Conservation (phyloP, 1,140 invertebrate genomes). For the Himalopsyche phryganea region DNA sequence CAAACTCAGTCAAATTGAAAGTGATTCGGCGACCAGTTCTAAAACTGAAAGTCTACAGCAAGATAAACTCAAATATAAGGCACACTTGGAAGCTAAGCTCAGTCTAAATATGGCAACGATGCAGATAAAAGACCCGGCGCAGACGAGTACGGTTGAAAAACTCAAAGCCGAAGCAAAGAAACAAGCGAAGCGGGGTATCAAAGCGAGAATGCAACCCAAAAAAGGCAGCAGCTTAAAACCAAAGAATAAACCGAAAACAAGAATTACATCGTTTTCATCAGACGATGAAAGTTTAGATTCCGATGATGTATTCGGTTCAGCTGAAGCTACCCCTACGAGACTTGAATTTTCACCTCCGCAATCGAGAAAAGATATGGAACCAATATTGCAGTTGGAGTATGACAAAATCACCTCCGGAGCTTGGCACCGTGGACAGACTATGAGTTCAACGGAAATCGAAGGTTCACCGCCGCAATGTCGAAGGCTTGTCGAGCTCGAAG, state of each 20-base stretch:
- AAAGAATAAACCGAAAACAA: constrained; percentile 59
- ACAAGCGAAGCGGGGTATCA: constrained; percentile 54
- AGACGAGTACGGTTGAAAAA: constrained; percentile 48
- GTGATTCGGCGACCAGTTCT: constrained; percentile 65
- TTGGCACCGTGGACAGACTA: constrained; percentile 65
- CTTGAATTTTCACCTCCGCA: constrained; percentile 68
- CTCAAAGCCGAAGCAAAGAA: constrained; percentile 53
- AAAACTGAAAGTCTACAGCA: constrained; percentile 64
- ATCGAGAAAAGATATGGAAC: constrained; percentile 66
- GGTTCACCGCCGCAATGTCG: constrained; percentile 65
- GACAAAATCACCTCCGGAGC: constrained; percentile 62
- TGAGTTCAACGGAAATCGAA: constrained; percentile 70
- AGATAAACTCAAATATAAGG: constrained; percentile 54
- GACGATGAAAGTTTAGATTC: constrained; percentile 69
- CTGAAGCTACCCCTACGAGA: constrained; percentile 63
- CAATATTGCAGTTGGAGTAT: constrained; percentile 64
- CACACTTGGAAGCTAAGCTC: constrained; percentile 51
- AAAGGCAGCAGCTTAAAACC: constrained; percentile 50
- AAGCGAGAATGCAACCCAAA: constrained; percentile 54
- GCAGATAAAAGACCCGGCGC: constrained; percentile 43
- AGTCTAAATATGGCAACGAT: constrained; percentile 39
- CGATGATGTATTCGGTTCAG: constrained; percentile 67
- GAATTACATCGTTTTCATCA: constrained; percentile 68
- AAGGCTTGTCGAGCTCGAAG: constrained; percentile 56
- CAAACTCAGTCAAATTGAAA: constrained; percentile 69